Base-by-base conservation (phyloP, 1,140 invertebrate genomes). In the Zaprionus inermis region DNA sequence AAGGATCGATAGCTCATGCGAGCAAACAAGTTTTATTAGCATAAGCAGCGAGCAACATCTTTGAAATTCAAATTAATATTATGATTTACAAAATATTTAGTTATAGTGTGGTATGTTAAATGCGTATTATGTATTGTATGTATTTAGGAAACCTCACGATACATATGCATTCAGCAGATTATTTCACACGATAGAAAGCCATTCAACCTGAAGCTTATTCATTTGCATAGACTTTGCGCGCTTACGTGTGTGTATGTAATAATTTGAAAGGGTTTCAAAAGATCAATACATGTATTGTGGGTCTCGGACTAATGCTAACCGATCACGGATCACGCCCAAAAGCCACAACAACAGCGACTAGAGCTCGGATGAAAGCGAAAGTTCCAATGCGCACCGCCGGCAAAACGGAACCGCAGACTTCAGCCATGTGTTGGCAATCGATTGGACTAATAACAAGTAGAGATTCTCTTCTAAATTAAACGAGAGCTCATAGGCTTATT, bases 221-320 rank as follows among this genome's bases (percentile, higher is more conserved):
- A 80, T 84, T 84, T 75, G 74, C 81, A 80, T 84, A 79, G 6
- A 30, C 54, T 54, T 22, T 58, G 20, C 49, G 18, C n/a, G 20
- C 30, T 16, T 32, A 32, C 10, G 30, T 32, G 28, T 72, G 22
- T n/a, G 65, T 66, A 24, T 60, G 67, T 69, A 64, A 76, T 69
- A 64, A 76, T 72, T 72, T 52, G 66, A 85, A 85, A 80, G 69
- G 81, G 73, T 82, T 85, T 76, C 83, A 67, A 82, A 88, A 82
- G 78, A 65, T 34, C 30, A 22, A 9, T 20, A 14, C 24, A 28
- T 28, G 24, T 28, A 28, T 28, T 28, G 24, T 28, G 12, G 14
- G 36, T 38, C 12, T 38, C 36, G 11, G 36, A 12, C 36, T 38
- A 38, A 38, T 38, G 36, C 36, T n/a, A 49, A 49, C 44, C 34